Percentiles rank a stretch among this genome's conserved stretches.
phyloP scores from a whole-genome alignment of 2,113 vertebrate genomes.

The Poeciliopsis retropinna region DNA sequence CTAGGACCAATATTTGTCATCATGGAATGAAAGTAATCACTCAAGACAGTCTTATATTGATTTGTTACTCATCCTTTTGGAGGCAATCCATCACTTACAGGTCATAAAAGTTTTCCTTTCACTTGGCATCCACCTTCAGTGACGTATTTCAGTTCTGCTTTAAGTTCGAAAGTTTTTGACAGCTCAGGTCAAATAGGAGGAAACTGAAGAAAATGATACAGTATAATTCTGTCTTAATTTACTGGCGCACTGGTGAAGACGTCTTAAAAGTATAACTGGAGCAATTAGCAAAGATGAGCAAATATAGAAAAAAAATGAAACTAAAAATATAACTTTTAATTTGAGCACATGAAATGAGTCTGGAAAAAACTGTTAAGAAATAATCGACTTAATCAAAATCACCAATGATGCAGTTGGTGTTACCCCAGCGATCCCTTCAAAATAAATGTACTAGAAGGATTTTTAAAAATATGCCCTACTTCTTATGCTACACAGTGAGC shows the following conservation, averaged over 20 bases:
- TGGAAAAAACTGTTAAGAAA: no score
- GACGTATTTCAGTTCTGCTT: background rate
- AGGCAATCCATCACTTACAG: background rate
- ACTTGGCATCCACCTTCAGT: background rate
- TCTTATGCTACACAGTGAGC: background rate
- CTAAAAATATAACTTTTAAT: no score
- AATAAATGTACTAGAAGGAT: background rate
- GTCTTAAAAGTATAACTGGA: background rate
- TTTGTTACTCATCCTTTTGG: conserved; percentile 1
- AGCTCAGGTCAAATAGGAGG: background rate
- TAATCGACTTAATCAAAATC: background rate
- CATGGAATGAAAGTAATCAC: conserved; percentile 1
- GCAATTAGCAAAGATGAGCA: background rate
- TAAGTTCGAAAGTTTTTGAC: background rate
- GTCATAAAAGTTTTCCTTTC: background rate
- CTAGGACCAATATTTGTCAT: background rate
- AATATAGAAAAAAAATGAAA: no score
- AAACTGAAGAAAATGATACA: background rate
- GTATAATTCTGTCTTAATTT: background rate
- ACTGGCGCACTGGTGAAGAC: background rate
- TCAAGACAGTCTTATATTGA: background rate
- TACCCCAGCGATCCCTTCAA: no score
- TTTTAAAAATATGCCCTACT: background rate
- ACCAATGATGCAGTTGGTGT: no score
- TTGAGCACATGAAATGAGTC: no score